phyloP scores from a whole-genome alignment of 1,140 invertebrate genomes.

The Chionoecetes opilio region DNA sequence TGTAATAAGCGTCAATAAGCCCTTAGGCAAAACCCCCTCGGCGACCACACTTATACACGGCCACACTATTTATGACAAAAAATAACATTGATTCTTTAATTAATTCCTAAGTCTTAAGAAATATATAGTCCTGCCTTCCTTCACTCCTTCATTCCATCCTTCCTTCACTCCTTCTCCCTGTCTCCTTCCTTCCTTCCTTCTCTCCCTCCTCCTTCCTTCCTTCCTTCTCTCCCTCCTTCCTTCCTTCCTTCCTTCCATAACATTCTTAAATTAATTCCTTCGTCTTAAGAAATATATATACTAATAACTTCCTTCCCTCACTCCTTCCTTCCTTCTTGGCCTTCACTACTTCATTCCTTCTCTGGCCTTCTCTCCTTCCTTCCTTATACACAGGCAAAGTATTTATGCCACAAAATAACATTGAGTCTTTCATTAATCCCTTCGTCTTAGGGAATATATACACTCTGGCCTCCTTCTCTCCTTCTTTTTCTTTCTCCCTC shows the following conservation, averaged over 20 bases:
- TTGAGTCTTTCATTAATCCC: too few relatives aligned
- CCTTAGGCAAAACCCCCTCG: not conserved
- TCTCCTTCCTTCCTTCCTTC: not conserved
- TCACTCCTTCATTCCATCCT: too few relatives aligned
- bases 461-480: not conserved
- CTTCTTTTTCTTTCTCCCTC: conserved; percentile 12
- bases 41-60: not conserved
- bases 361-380: not conserved
- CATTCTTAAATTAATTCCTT: too few relatives aligned
- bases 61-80: not conserved
- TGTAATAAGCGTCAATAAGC: conserved; percentile 35
- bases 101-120: too few relatives aligned
- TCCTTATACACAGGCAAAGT: too few relatives aligned
- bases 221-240: conserved; percentile 44
- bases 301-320: too few relatives aligned
- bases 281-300: too few relatives aligned
- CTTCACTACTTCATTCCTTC: not conserved
- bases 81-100: too few relatives aligned
- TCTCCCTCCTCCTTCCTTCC: not conserved
- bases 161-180: not conserved
- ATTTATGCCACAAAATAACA: too few relatives aligned
- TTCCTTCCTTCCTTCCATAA: not conserved
- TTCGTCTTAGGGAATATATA: too few relatives aligned
- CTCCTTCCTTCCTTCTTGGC: too few relatives aligned
- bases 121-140: too few relatives aligned